These are phyloP conservation scores for Gephyroberyx darwinii DNA, from an alignment of 2,797 vertebrate species.

Conservation along the genomic window DNA sequence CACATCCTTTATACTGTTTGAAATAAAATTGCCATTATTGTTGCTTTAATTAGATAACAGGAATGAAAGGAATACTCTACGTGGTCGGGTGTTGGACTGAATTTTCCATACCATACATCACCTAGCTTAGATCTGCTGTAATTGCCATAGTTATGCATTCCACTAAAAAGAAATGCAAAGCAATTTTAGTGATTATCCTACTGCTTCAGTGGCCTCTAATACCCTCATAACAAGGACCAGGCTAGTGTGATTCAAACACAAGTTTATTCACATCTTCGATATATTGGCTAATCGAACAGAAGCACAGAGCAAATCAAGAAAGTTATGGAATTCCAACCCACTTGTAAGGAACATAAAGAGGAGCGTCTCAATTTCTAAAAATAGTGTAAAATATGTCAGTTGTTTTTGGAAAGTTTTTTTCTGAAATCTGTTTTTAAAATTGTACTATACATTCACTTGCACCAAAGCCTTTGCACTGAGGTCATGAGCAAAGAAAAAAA, in stretches of 20 bases:
- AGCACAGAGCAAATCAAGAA: constrained; percentile 57
- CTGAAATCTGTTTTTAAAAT: constrained; percentile 31
- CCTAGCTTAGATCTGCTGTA: no score
- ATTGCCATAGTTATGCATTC: background rate
- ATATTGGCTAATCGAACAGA: constrained; percentile 47
- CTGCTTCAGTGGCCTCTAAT: background rate
- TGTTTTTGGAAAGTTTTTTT: constrained; percentile 16
- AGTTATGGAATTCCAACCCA: constrained; percentile 46
- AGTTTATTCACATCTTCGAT: constrained; percentile 73
- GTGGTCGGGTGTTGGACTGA: no score
- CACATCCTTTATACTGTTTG: no score
- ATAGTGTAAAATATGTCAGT: constrained; percentile 29
- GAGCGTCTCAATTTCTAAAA: constrained; percentile 48
- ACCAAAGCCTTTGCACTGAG: constrained; percentile 50
- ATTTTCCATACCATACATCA: no score
- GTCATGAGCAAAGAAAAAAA: constrained; percentile 56
- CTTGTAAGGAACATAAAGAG: constrained; percentile 47
- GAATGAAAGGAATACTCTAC: background rate
- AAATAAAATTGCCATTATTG: no score
- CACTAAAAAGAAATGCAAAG: background rate
- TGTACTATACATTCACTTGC: constrained; percentile 72
- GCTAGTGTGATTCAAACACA: constrained; percentile 52
- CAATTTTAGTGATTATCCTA: background rate
- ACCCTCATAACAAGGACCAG: background rate
- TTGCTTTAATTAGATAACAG: background rate